These are phyloP conservation scores for Perognathus longimembris DNA, from an alignment of 2,113 vertebrate species.

Conservation along the genomic window DNA sequence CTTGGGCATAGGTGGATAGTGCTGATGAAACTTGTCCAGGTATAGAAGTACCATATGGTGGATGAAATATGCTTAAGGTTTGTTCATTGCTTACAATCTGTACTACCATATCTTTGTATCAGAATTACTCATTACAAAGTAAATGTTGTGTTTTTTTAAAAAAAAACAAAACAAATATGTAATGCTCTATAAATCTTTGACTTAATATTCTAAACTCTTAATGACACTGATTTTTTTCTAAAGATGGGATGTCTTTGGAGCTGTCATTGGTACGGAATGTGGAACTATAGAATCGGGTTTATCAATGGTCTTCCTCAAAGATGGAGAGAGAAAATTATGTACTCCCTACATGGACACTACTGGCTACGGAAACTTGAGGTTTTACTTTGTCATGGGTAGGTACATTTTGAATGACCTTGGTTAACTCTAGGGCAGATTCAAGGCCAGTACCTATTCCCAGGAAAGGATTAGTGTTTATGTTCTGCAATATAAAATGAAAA, in stretches of 20 bases:
- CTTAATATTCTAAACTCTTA: conserved; percentile 23
- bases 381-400: conserved; percentile 97
- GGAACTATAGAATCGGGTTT: conserved; percentile 95
- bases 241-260: conserved; percentile 96
- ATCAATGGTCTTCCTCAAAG: conserved; percentile 93
- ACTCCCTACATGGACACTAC: conserved; percentile 96
- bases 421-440: neutral
- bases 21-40: neutral
- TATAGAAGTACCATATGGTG: neutral
- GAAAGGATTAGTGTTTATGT: neutral
- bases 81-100: conserved; percentile 15
- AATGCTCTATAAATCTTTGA: neutral
- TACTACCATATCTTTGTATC: neutral
- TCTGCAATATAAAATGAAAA: conserved; percentile 29
- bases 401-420: conserved; percentile 53
- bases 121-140: conserved; percentile 47
- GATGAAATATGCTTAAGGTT: conserved; percentile 14
- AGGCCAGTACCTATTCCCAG: neutral
- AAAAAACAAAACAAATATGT: neutral
- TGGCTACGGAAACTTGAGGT: conserved; percentile 95
- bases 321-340: conserved; percentile 94
- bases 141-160: neutral
- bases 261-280: conserved; percentile 92
- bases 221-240: conserved; percentile 50
- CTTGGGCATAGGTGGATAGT: neutral